Conservation (phyloP, 2,797 vertebrate species). For the Tinamus major region DNA sequence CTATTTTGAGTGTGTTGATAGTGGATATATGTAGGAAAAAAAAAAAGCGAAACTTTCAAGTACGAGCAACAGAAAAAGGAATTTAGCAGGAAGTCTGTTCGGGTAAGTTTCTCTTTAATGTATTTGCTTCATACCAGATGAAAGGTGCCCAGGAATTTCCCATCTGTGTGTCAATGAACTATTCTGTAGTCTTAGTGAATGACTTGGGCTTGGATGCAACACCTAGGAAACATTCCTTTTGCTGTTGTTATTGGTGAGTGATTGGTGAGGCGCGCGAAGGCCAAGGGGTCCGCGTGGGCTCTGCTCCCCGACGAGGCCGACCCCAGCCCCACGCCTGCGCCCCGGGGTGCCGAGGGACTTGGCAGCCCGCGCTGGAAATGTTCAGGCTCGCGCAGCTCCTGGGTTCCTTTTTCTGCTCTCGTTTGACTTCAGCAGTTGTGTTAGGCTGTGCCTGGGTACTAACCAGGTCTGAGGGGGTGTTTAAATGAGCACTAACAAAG, state of each 20-base stretch:
- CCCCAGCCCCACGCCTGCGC: not conserved
- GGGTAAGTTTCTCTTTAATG: not conserved
- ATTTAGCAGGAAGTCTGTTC: not conserved
- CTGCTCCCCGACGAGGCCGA: not conserved
- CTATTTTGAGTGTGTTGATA: not conserved
- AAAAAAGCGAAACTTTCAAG: not conserved
- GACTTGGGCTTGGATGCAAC: constrained; percentile 18
- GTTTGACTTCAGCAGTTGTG: not conserved
- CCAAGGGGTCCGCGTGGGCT: not conserved
- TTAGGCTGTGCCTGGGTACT: not conserved
- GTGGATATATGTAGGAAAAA: not conserved
- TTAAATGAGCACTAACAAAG: not conserved
- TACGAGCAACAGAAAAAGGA: not conserved
- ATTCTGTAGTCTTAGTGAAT: constrained; percentile 27
- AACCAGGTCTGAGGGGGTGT: not conserved
- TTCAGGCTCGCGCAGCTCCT: not conserved
- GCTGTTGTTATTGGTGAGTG: constrained; percentile 2
- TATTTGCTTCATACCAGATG: not conserved
- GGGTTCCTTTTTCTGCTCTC: not conserved
- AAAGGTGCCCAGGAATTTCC: not conserved
- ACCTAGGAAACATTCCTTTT: not conserved
- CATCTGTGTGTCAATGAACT: constrained; percentile 26
- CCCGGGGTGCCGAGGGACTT: not conserved
- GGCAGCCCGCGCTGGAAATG: not conserved
- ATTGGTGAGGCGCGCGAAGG: constrained; percentile 47